Evolutionary conservation across 2,113 vertebrate genomes (phyloP), one percentile per base, ranked within the genome.

Genomic region (Pelodiscus sinensis): DNA sequence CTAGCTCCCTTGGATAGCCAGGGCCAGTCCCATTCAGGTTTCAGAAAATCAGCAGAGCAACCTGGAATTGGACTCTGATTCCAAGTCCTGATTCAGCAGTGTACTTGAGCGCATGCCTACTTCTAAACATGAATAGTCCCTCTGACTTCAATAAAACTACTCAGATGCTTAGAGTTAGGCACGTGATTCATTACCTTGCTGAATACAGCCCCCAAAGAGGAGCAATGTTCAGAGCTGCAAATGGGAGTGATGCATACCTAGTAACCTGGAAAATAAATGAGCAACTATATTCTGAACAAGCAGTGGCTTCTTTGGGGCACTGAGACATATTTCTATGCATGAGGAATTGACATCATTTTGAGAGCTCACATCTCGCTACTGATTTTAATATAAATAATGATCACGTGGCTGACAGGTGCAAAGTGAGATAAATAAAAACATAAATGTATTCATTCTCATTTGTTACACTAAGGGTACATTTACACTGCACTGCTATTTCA

Each of bases 311-410:
- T 13, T 4, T n/a, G 35, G n/a, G n/a, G 68, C 35, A 80, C 54
- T 29, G 18, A 71, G 51, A 38, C 38, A 80, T 55, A 22, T 35
- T 65, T 52, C 44, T 56, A 27, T 44, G 25, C 31, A 79, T 80
- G 27, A 21, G 52, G 29, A 62, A 80, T 51, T 35, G 22, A 35
- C 29, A n/a, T 57, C 29, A 55, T 22, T 38, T 31, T 11, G 21
- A 93, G 13, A 85, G 14, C 0, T 75, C 84, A 60, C 2, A 0
- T 0, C 0, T 14, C 10, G 71, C n/a, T 44, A 15, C 2, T 19
- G 54, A 58, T 16, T 56, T 80, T 14, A 14, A 56, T 21, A 1
- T 60, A 3, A 25, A 13, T 19, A 89, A 73, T 4, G 54, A 6
- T 38, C 18, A 75, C 65, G 68, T 44, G 27, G 25, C 52, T 77